These are phyloP conservation scores for Zoroaster sp. DNA, from an alignment of 53 echinoderm and acorn worm genomes.

Conservation along the genomic window DNA sequence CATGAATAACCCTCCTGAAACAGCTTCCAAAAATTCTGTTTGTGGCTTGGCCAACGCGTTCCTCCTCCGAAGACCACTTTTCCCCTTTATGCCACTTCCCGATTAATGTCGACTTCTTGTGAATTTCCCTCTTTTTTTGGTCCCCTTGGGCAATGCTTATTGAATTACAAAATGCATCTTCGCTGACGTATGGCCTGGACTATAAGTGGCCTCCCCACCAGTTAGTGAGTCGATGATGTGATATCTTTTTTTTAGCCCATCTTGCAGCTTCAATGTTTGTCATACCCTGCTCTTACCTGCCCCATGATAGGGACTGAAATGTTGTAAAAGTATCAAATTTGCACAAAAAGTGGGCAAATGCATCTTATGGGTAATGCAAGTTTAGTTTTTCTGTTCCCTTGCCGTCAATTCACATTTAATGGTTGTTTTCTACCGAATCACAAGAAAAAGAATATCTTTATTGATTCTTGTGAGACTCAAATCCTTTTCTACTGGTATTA, in stretches of 20 bases:
- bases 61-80: constrained; percentile 96
- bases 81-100: constrained; percentile 66
- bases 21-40: constrained; percentile 72
- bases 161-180: constrained; percentile 96
- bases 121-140: constrained; percentile 69
- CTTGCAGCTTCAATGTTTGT: neutral
- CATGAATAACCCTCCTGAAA: constrained; percentile 31
- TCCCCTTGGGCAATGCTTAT: constrained; percentile 77
- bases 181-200: constrained; percentile 95
- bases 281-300: neutral
- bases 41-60: constrained; percentile 85
- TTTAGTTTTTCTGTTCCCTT: neutral
- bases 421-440: no score
- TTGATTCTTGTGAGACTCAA: no score
- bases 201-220: constrained; percentile 82
- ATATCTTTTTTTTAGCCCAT: neutral
- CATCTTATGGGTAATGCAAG: no score
- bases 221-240: neutral
- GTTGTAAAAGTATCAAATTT: neutral
- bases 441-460: no score
- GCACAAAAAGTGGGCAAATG: neutral
- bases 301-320: neutral
- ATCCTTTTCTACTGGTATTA: no score
- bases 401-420: no score
- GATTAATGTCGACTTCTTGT: constrained; percentile 67